phyloP scores from a whole-genome alignment of 2,113 vertebrate species.

The Prionailurus viverrinus region DNA sequence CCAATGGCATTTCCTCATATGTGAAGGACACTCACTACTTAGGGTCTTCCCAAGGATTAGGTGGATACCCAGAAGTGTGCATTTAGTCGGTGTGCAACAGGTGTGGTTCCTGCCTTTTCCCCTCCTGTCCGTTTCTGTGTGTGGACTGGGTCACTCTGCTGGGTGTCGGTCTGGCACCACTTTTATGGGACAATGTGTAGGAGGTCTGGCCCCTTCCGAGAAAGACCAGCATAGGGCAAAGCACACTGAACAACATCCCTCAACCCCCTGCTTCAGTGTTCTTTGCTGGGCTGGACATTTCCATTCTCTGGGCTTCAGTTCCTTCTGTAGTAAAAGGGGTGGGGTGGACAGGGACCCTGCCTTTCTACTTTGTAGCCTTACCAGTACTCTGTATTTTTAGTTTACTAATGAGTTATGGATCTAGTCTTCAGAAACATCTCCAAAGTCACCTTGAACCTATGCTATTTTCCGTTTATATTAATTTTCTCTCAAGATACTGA shows the following conservation, averaged over 20 bases:
- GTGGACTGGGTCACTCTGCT: not conserved
- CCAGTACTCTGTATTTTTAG: not conserved
- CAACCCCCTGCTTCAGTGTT: not conserved
- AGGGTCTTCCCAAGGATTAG: not conserved
- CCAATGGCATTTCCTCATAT: accelerated
- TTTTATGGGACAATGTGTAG: not conserved
- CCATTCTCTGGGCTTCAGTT: not conserved
- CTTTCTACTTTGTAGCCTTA: not conserved
- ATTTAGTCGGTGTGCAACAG: not conserved
- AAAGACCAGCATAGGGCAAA: not conserved
- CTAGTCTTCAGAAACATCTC: conserved; percentile 31
- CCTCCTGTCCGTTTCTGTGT: not conserved
- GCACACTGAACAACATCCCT: not conserved
- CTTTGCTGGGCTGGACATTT: not conserved
- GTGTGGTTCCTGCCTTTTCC: not conserved
- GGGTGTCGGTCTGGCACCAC: not conserved
- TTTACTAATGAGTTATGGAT: conserved; percentile 61
- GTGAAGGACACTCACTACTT: not conserved
- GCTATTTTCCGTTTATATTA: conserved; percentile 63
- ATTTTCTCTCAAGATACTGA: conserved; percentile 70
- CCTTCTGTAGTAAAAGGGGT: not conserved
- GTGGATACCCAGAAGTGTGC: not conserved
- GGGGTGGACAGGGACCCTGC: no score
- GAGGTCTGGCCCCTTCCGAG: not conserved
- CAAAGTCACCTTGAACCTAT: conserved; percentile 49